phyloP scores from a whole-genome alignment of 2,797 vertebrate species.

The Centropyge bicolor region DNA sequence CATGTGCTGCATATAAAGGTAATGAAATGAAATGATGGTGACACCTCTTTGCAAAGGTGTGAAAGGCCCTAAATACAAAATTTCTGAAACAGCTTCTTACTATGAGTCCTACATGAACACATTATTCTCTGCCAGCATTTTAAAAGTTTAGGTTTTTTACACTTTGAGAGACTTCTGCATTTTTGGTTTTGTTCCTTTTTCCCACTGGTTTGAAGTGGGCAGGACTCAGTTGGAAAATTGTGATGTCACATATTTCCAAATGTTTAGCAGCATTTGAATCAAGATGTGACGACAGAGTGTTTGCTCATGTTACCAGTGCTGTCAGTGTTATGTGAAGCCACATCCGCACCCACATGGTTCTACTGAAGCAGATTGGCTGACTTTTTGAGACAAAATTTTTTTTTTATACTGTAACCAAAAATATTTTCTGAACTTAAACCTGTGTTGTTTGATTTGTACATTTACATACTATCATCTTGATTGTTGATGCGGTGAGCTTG shows the following conservation, averaged over 20 bases:
- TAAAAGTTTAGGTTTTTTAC: neutral
- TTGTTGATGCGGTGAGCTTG: neutral
- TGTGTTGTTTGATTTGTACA: neutral
- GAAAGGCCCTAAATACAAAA: neutral
- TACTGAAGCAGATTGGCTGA: neutral
- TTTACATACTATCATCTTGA: neutral
- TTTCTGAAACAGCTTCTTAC: neutral
- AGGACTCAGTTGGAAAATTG: neutral
- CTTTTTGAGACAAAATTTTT: neutral
- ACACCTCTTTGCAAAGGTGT: neutral
- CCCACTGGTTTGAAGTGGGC: neutral
- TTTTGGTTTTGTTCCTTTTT: neutral
- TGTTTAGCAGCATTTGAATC: neutral
- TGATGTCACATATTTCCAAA: neutral
- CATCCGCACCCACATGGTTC: neutral
- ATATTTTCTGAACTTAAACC: neutral
- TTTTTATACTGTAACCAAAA: neutral
- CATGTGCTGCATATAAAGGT: slow-evolving; percentile 1
- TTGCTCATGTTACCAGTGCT: neutral
- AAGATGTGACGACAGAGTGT: neutral
- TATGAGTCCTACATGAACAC: neutral
- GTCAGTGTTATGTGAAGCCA: neutral
- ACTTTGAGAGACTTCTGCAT: neutral
- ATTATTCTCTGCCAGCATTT: neutral
- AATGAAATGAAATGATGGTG: slow-evolving; percentile 2